Evolutionary conservation across 2,888 invertebrate genomes (phyloP).

Genomic region (Machimus rusticus): DNA sequence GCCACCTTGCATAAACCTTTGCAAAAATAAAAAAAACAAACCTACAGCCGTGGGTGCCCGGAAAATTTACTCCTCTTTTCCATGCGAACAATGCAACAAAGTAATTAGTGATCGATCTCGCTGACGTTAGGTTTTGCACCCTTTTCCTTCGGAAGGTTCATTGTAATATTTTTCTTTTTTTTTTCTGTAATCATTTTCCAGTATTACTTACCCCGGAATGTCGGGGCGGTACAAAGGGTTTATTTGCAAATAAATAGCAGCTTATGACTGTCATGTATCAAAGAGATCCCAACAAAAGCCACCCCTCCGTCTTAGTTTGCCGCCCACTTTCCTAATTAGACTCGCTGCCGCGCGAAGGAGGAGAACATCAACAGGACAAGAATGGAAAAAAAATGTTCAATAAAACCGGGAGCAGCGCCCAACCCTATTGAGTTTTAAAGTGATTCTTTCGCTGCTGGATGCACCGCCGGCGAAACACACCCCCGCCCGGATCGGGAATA

Average conservation of each 20-base stretch:
- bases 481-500: background rate
- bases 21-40: background rate
- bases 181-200: background rate
- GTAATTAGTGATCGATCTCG: background rate
- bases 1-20: background rate
- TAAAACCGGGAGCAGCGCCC: background rate
- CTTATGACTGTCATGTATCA: slow-evolving; percentile 21
- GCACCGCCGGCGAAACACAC: background rate
- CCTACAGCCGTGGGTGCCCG: background rate
- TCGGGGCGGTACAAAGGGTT: background rate
- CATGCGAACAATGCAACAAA: background rate
- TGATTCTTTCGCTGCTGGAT: background rate
- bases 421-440: slow-evolving; percentile 15
- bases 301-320: background rate
- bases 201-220: background rate
- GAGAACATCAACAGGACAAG: background rate
- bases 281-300: background rate
- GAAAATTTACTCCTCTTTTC: background rate
- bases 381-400: background rate
- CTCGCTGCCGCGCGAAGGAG: background rate
- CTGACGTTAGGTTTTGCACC: background rate
- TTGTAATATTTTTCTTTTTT: background rate
- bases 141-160: background rate
- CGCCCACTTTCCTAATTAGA: slow-evolving; percentile 12
- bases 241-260: slow-evolving; percentile 22